Base-by-base conservation (phyloP, 2,113 vertebrate species). In the Cephalophus harveyi region DNA sequence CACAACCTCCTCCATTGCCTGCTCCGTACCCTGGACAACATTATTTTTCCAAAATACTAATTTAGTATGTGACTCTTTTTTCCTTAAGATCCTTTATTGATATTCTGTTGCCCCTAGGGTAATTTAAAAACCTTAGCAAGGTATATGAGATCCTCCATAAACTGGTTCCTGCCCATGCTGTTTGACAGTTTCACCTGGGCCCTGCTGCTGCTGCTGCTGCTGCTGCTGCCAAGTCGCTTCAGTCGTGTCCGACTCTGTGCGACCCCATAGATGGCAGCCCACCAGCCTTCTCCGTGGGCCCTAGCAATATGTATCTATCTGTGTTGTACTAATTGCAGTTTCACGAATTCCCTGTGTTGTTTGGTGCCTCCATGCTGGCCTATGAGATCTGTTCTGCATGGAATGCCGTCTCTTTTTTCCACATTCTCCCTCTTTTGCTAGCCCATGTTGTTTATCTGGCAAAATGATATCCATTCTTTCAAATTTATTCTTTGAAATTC, bases 401-500 rank as follows among this genome's bases (percentile, higher is more conserved):
- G 17, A 87, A 67, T 52, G 27, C 21, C 23, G 52, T 82, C 43
- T 93, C 71, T 64, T 82, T 74, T 86, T 81, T n/a, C 33, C 19
- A 27, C 40, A 12, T 79, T 17, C 6, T 14, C 59, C 11, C 8
- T 84, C 78, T 91, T 8, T 67, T 10, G 2, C 7, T 36, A 89
- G 52, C 6, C 9, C 14, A 43, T 36, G 46, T 40, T 60, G 16
- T 5, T 28, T 30, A 89, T 78, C 43, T 67, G 78, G 59, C 54
- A 89, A 96, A 94, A 71, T 54, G n/a, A 33, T 85, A 62, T 87
- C 62, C 5, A 59, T 91, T 88, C 79, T 86, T 78, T 88, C 43
- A 95, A 71, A 52, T 67, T 43, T 11, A 59, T 89, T 94, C 19
- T 89, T 52, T 85, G 52, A 89, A 94, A 89, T 89, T 84, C 36